Conservation (phyloP, 2,888 invertebrate genomes). For the Lepeophtheirus nordmannii region DNA sequence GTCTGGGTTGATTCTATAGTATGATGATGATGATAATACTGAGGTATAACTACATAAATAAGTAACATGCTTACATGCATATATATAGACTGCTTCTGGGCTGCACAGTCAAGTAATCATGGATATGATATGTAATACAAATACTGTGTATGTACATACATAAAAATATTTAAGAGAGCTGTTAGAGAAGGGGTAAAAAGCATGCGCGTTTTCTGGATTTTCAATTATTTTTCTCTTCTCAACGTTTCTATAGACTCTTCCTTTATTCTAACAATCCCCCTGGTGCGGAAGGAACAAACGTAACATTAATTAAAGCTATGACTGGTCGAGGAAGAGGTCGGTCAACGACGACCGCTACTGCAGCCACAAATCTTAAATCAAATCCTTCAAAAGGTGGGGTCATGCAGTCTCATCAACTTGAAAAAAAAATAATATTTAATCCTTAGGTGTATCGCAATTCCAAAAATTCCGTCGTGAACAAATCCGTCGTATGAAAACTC, state of each 20-base stretch:
- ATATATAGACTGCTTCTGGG: no score
- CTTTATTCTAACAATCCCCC: no score
- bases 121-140: no score
- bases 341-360: not conserved
- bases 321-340: slow-evolving; percentile 5
- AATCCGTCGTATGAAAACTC: not conserved
- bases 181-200: not conserved
- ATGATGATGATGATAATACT: no score
- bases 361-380: not conserved
- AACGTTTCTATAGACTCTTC: not conserved
- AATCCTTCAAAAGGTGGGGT: no score
- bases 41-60: no score
- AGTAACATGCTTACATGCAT: no score
- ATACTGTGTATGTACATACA: no score
- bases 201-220: not conserved
- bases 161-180: no score
- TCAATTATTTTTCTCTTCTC: not conserved
- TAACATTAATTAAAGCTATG: not conserved
- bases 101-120: no score
- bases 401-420: no score
- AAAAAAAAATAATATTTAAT: not conserved
- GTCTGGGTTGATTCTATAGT: no score
- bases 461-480: slow-evolving; percentile 3
- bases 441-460: not conserved
- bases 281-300: not conserved